Conservation (phyloP, 2,888 invertebrate genomes). For the Melanostoma mellinum region DNA sequence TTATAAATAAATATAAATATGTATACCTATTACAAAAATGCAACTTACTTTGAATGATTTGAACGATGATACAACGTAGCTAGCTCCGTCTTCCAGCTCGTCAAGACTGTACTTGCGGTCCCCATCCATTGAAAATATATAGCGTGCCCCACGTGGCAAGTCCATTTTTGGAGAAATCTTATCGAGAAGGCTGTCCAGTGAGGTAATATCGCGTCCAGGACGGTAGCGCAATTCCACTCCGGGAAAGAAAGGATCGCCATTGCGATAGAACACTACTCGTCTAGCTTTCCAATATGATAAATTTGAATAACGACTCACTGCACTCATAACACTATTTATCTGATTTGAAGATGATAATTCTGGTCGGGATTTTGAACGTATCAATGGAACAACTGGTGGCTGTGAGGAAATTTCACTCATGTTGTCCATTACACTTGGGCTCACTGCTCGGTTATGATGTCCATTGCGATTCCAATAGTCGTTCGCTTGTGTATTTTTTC, state of each 20-base stretch:
- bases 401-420: conserved; percentile 85
- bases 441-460: conserved; percentile 74
- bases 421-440: conserved; percentile 83
- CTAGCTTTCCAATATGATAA: conserved; percentile 94
- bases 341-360: conserved; percentile 78
- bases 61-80: conserved; percentile 96
- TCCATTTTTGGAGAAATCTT: conserved; percentile 94
- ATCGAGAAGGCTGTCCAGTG: conserved; percentile 92
- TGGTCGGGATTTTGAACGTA: conserved; percentile 81
- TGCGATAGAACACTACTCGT: conserved; percentile 94
- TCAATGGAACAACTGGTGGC: conserved; percentile 80
- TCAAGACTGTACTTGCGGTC: conserved; percentile 91
- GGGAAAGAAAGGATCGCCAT: conserved; percentile 96
- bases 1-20: not conserved
- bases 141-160: conserved; percentile 93
- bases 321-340: conserved; percentile 81
- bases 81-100: conserved; percentile 94
- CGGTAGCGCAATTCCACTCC: conserved; percentile 94
- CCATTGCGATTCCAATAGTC: conserved; percentile 76
- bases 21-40: not conserved
- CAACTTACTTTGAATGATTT: conserved; percentile 93
- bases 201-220: conserved; percentile 93
- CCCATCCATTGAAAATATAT: conserved; percentile 96
- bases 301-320: conserved; percentile 87
- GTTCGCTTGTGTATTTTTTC: conserved; percentile 66